These are phyloP conservation scores for Habrosyne pyritoides DNA, from an alignment of 2,888 invertebrate genomes.

Conservation along the genomic window DNA sequence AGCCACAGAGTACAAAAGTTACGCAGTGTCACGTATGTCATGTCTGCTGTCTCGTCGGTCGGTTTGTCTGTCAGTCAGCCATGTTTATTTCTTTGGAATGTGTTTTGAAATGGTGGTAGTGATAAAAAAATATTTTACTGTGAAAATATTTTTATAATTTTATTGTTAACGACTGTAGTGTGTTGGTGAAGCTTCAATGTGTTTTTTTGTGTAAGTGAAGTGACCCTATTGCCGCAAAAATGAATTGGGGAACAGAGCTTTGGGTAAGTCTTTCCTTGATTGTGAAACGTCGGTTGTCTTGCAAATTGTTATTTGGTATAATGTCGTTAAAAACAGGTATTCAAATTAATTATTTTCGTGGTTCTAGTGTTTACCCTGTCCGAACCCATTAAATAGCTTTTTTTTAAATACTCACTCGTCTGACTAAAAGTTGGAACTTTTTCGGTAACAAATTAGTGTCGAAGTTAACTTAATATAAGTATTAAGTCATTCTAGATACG, in stretches of 20 bases:
- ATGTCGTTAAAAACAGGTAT: not conserved
- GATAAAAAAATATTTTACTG: constrained; percentile 64
- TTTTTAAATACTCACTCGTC: not conserved
- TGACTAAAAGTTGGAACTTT: not conserved
- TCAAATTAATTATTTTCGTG: not conserved
- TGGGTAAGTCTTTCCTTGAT: constrained; percentile 81
- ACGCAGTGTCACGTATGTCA: not conserved
- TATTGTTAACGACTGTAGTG: constrained; percentile 50
- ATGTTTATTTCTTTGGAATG: constrained; percentile 76
- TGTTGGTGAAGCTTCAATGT: constrained; percentile 77
- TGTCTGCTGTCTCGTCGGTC: constrained; percentile 26
- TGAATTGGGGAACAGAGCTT: constrained; percentile 88
- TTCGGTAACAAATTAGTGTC: not conserved
- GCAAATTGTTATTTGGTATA: not conserved
- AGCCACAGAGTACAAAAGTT: not conserved
- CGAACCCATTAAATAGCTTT: not conserved
- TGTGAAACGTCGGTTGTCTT: constrained; percentile 14
- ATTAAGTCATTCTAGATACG: too few species aligned
- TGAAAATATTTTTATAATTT: constrained; percentile 56
- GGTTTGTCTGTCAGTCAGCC: constrained; percentile 70
- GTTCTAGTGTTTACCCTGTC: not conserved
- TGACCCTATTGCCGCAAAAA: constrained; percentile 74
- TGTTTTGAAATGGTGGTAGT: constrained; percentile 79
- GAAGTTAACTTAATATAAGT: too few species aligned
- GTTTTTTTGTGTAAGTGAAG: constrained; percentile 75